Evolutionary conservation across 2,797 vertebrate genomes (phyloP).

Genomic region (Rhabdophis nuchalis): DNA sequence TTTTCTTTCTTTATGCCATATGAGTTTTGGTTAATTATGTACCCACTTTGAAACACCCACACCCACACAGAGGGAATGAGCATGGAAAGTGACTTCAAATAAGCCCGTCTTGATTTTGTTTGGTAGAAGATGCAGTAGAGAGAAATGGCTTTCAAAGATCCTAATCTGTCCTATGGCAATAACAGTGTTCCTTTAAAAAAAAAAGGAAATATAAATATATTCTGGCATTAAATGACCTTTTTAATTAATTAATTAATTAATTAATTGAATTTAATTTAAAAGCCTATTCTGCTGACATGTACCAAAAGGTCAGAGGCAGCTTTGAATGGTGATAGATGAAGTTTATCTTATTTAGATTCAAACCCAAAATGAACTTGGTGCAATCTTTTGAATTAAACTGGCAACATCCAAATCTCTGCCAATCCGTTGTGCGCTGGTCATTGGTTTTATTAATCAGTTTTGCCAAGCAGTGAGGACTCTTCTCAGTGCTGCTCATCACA

Average conservation of each 20-base stretch:
- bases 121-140: not conserved
- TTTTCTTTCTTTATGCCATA: not conserved
- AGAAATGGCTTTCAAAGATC: not conserved
- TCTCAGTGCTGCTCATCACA: conserved; percentile 52
- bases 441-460: conserved; percentile 68
- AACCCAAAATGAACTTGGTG: conserved; percentile 63
- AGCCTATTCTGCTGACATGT: conserved; percentile 29
- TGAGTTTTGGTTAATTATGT: not conserved
- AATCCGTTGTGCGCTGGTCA: conserved; percentile 67
- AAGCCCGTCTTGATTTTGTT: not conserved
- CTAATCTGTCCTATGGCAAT: not conserved
- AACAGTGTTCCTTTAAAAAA: not conserved
- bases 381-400: conserved; percentile 68
- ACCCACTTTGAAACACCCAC: not conserved
- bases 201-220: conserved; percentile 25
- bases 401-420: conserved; percentile 69
- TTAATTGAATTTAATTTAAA: not conserved
- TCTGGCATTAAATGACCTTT: conserved; percentile 41
- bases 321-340: conserved; percentile 52
- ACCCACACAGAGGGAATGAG: not conserved
- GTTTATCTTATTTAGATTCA: conserved; percentile 69
- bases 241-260: not conserved
- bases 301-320: conserved; percentile 55
- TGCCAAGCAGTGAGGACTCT: conserved; percentile 50
- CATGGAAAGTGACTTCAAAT: not conserved